A percentile compares a stretch with the other conserved stretches of the same genome.
phyloP scores from a whole-genome alignment of 2,113 vertebrate genomes.

The Agelaius tricolor region DNA sequence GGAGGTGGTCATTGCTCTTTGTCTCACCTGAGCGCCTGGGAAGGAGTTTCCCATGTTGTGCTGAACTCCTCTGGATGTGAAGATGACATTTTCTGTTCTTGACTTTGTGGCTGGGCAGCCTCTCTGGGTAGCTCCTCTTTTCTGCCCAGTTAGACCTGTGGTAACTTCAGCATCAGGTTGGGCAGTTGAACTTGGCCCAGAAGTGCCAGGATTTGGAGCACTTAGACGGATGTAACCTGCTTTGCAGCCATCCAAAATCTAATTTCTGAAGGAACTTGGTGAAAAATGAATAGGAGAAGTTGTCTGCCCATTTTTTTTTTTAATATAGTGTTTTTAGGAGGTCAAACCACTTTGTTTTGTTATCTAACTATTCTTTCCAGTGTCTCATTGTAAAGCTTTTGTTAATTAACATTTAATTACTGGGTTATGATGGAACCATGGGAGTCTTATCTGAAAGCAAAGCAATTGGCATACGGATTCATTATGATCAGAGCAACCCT shows the following conservation, averaged over 20 bases:
- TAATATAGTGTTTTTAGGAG: neutral
- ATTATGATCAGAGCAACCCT: conserved; percentile 36
- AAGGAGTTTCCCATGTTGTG: neutral
- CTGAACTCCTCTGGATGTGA: rapidly evolving
- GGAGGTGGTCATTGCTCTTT: rapidly evolving
- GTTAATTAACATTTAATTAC: conserved; percentile 50
- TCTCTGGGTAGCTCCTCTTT: neutral
- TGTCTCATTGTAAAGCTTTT: neutral
- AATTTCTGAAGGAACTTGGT: neutral
- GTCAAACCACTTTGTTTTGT: neutral
- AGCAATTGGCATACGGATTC: conserved; percentile 9
- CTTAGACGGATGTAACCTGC: neutral
- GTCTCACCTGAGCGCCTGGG: neutral
- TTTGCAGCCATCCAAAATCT: neutral
- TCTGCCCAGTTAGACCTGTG: neutral
- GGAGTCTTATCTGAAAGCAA: conserved; percentile 43
- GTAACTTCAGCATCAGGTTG: neutral
- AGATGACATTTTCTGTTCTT: neutral
- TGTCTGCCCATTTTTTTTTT: neutral
- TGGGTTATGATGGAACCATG: conserved; percentile 2
- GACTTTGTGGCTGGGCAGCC: rapidly evolving
- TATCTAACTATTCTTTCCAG: neutral
- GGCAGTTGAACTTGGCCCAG: neutral
- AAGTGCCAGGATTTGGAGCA: neutral
- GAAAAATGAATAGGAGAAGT: neutral